Evolutionary conservation across 2,888 invertebrate genomes (phyloP), one percentile per base, ranked within the genome.

Genomic region (Acanthosepion lycidas): DNA sequence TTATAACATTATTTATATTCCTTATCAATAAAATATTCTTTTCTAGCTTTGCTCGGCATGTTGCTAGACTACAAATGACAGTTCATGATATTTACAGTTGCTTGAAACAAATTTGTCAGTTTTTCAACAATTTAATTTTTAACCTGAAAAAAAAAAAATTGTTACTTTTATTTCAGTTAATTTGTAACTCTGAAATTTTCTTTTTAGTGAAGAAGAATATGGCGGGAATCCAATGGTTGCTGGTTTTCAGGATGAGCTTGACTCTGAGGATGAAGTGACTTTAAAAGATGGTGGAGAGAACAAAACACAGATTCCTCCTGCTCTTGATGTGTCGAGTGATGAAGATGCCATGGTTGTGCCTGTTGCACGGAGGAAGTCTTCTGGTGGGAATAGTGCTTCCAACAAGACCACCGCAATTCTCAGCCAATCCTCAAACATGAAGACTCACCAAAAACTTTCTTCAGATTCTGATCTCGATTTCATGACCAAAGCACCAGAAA

Each of bases 211-310:
- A 95, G 97, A 97, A 49, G 97, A 96, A n/a, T 96, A 96, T 18
- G 95, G 95, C 91, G 96, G 96, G 28, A 97, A 97, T 95, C 97
- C 97, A 9, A 97, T 97, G 97, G 97, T 99, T 0, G 98, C 98
- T 53, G 98, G 98, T 94, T 98, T 98, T 96, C 98, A 98, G 97
- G 99, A 99, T 97, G 99, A 99, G 97, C 97, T 99, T 93, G 98
- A 98, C 96, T 98, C 98, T 0, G 98, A 98, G 93, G 98, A 98
- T 95, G 97, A 97, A 93, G 95, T 95, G 33, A 95, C 92, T 33
- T 93, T 95, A 59, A 94, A 94, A 49, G 53, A 93, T 20, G 95
- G 94, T 48, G 93, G 95, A 3, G 92, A 51, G 42, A 94, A n/a
- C 28, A 94, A 93, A 91, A 78, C 93, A 1, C 92, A 53, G 20